Percentiles rank a stretch among this genome's conserved stretches.
Evolutionary conservation across 2,797 vertebrate genomes (phyloP).

Genomic region (Characodon lateralis): DNA sequence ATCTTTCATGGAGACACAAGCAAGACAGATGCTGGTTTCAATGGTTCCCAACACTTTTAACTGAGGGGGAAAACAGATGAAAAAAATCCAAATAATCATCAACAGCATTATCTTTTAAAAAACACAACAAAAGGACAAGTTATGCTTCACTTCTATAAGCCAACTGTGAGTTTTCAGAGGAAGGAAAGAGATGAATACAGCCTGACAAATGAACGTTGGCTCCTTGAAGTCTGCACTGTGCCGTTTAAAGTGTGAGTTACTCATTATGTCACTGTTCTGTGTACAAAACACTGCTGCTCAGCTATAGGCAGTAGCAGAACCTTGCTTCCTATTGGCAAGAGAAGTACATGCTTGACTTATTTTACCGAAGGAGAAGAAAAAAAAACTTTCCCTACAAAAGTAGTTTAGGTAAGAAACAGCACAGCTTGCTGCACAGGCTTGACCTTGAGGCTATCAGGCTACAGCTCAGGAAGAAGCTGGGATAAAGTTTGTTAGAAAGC

Average conservation of each 20-base stretch:
- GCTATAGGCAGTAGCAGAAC: constrained; percentile 37
- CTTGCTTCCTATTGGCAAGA: constrained; percentile 35
- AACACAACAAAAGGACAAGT: neutral
- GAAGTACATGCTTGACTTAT: constrained; percentile 54
- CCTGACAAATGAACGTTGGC: constrained; percentile 35
- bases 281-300: constrained; percentile 62
- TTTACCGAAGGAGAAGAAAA: constrained; percentile 59
- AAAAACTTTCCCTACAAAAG: constrained; percentile 43
- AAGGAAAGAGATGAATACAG: neutral
- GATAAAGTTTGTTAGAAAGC: constrained; percentile 37
- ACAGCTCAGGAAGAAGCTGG: constrained; percentile 56
- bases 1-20: neutral
- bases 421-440: constrained; percentile 76
- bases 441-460: constrained; percentile 82
- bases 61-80: neutral
- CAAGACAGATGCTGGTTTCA: neutral
- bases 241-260: constrained; percentile 45
- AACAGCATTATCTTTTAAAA: neutral
- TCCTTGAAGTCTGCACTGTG: constrained; percentile 50
- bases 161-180: neutral
- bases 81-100: neutral
- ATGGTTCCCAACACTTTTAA: neutral
- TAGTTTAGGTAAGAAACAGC: constrained; percentile 70
- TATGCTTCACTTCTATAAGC: neutral
- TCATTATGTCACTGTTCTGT: constrained; percentile 68